Evolutionary conservation across 2,888 invertebrate species (phyloP).

Genomic region (Pyrrhosoma nymphula): DNA sequence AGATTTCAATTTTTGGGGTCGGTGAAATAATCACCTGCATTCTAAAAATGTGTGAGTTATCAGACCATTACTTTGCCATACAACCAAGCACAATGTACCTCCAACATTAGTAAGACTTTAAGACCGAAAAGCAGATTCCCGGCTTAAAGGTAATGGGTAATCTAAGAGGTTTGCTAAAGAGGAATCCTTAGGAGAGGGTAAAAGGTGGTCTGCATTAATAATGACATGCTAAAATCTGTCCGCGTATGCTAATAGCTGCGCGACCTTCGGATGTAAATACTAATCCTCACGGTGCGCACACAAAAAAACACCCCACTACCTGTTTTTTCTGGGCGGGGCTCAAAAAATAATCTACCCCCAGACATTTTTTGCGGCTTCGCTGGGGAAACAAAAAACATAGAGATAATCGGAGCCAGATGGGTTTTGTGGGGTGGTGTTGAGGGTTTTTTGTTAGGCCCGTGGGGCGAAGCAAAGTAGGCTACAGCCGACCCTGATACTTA

Average conservation of each 20-base stretch:
- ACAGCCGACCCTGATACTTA: not conserved
- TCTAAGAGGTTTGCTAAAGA: not conserved
- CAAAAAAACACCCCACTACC: conserved; percentile 30
- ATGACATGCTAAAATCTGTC: not conserved
- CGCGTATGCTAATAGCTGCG: not conserved
- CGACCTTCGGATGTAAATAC: not conserved
- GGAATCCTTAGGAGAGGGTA: not conserved
- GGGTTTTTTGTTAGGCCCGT: conserved; percentile 6
- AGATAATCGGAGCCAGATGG: conserved; percentile 25
- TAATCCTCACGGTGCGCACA: not conserved
- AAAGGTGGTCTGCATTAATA: not conserved
- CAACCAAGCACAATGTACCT: too few species aligned
- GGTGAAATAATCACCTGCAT: too few species aligned
- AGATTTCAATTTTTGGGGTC: too few species aligned
- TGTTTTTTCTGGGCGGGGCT: not conserved
- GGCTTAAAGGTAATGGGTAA: not conserved
- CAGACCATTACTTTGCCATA: too few species aligned
- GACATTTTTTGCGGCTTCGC: conserved; percentile 12
- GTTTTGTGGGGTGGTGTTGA: not conserved
- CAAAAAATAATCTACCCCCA: conserved; percentile 34
- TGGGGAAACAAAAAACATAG: conserved; percentile 42
- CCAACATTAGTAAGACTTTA: not conserved
- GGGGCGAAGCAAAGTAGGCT: not conserved
- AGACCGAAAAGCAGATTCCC: not conserved
- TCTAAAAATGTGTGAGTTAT: too few species aligned